Percentiles rank a stretch among this genome's conserved stretches.
Evolutionary conservation across 2,888 invertebrate species (phyloP).

Genomic region (Apotomis turbidana): DNA sequence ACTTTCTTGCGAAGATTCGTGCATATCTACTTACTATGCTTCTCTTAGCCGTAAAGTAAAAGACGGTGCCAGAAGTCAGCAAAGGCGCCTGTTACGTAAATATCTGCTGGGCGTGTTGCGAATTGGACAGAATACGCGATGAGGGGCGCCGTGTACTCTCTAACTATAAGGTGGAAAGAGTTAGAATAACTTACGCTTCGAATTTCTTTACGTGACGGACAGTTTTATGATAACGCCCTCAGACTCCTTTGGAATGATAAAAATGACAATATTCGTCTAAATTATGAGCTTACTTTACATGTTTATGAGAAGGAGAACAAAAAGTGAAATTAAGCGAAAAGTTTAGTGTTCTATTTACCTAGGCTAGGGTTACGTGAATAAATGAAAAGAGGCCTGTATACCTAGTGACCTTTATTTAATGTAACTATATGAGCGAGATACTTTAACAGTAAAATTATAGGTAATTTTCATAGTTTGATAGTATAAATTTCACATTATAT

Average conservation of each 20-base stretch:
- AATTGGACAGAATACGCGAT: constrained; percentile 80
- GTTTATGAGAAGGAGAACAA: too few species aligned
- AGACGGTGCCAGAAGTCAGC: constrained; percentile 75
- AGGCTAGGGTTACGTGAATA: too few species aligned
- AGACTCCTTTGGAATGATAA: constrained; percentile 21
- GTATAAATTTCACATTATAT: not conserved
- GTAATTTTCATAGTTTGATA: not conserved
- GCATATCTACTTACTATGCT: constrained; percentile 58
- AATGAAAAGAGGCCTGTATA: too few species aligned
- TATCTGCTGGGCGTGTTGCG: constrained; percentile 79
- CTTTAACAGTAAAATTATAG: not conserved
- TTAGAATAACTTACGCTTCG: constrained; percentile 66
- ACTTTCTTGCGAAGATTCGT: constrained; percentile 58
- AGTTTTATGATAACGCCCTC: constrained; percentile 33
- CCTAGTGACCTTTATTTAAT: too few species aligned
- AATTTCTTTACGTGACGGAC: constrained; percentile 48
- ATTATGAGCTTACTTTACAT: not conserved
- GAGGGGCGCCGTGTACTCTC: constrained; percentile 72
- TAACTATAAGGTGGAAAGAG: constrained; percentile 66
- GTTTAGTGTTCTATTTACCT: too few species aligned
- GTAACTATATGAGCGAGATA: too few species aligned
- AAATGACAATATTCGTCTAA: not conserved
- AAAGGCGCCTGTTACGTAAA: constrained; percentile 78
- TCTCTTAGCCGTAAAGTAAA: constrained; percentile 51
- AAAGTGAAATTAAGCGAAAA: too few species aligned